Base-by-base conservation (phyloP, 2,113 vertebrate genomes). In the Lamprologus callipterus region DNA sequence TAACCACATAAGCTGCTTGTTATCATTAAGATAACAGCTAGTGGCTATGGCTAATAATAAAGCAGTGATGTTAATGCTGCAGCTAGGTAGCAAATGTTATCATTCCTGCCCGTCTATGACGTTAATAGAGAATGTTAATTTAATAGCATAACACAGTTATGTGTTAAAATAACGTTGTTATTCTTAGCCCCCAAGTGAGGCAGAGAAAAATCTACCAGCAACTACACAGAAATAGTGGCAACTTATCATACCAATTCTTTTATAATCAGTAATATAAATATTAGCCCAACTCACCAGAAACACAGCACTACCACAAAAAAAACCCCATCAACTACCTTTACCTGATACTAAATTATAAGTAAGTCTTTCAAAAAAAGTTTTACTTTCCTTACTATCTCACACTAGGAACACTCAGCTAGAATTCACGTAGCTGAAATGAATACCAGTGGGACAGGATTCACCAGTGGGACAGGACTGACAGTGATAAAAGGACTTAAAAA, bases 251-350 rank as follows among this genome's bases (percentile, higher is more conserved):
- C 11, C 63, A 21, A 21, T 68, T 68, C 33, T 68, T 68, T 68
- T 21, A 68, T 21, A 68, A 37, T 37, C 19, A 68, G 19, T 68
- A 68, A 68, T 37, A 21, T 68, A 68, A 37, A 68, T 37, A 68
- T 37, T 37, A 37, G 12, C 33, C 19, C 63, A 68, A 68, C 19
- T 68, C 33, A 68, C 11, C 63, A 68, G 63, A 68, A 37, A 68
- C 1, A 68, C 11, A 37, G 63, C 63, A 68, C 33, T 68, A 68
- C 63, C 63, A 68, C 63, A 68, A 68, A 37, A 65, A 37, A 1
- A 0, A 0, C 7, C 2, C 9, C 60, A 65, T 35, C 19, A 13
- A 68, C 19, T 68, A 45, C 37, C 37, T 26, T 73, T 42, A 45
- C 12, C 37, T 42, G 12, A 73, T 45, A 73, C 21, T 73, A 42